Conservation (phyloP, 2,888 invertebrate species). For the Ophioninae sp. region DNA sequence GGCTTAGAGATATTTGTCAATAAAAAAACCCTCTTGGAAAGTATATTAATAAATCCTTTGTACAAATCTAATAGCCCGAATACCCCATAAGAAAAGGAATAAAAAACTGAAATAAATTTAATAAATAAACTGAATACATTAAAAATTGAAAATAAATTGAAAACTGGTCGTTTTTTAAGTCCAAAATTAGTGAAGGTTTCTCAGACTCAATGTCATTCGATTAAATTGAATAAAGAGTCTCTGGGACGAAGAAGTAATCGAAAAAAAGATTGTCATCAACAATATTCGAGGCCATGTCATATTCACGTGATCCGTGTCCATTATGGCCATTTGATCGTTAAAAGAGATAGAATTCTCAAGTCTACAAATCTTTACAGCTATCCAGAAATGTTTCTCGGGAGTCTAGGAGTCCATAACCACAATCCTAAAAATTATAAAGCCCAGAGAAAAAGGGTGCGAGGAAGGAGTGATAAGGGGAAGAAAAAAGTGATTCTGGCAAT, state of each 20-base stretch:
- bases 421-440: not conserved
- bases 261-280: not conserved
- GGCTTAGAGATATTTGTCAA: too few species aligned
- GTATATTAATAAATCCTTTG: too few species aligned
- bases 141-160: not conserved
- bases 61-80: too few species aligned
- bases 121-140: too few species aligned
- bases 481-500: slow-evolving; percentile 51
- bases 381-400: not conserved
- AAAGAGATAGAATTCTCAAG: not conserved
- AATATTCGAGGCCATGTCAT: not conserved
- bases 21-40: too few species aligned
- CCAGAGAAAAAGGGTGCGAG: not conserved
- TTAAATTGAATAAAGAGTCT: not conserved
- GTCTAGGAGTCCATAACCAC: not conserved
- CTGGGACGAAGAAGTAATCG: not conserved
- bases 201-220: not conserved
- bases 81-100: too few species aligned
- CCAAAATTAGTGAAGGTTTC: not conserved
- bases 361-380: not conserved
- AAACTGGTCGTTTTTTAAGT: not conserved
- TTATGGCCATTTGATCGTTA: not conserved
- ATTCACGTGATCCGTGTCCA: not conserved
- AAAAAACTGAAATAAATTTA: too few species aligned
- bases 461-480: not conserved